These are phyloP conservation scores for Phrynosoma platyrhinos DNA, from an alignment of 2,113 vertebrate genomes.

Conservation along the genomic window DNA sequence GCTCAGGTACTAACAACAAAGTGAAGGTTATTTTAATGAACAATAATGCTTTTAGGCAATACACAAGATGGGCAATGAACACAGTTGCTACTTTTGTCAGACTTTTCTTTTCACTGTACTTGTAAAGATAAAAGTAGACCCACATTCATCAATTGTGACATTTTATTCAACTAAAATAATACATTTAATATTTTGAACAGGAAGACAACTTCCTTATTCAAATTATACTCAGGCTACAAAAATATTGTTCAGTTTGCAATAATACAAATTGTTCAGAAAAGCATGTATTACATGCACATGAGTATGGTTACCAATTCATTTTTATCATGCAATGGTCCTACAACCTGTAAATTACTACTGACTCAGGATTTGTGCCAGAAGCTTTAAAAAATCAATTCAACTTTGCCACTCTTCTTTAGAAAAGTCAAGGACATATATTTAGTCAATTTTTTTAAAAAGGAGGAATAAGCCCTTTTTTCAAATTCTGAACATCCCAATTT, in stretches of 20 bases:
- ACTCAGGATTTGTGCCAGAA: background rate
- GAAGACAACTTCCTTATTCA: background rate
- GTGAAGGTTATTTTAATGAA: slow-evolving; percentile 98
- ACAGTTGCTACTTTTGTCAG: slow-evolving; percentile 68
- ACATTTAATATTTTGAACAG: background rate
- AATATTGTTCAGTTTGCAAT: background rate
- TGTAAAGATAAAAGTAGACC: slow-evolving; percentile 60
- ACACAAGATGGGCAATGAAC: slow-evolving; percentile 80
- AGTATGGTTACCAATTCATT: background rate
- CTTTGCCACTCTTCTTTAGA: slow-evolving; percentile 2
- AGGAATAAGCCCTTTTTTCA: fast-evolving
- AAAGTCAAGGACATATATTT: slow-evolving; percentile 12
- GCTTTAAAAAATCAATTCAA: slow-evolving; percentile 16
- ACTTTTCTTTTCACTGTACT: slow-evolving; percentile 49
- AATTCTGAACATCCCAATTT: background rate
- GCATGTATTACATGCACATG: background rate
- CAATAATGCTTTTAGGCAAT: slow-evolving; percentile 86
- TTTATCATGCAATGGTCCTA: background rate
- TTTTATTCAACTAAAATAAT: background rate
- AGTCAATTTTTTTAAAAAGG: background rate
- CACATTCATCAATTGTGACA: slow-evolving; percentile 12
- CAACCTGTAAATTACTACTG: background rate
- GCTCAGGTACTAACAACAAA: slow-evolving; percentile 86
- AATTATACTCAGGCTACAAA: background rate
- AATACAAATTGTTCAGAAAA: background rate